These are phyloP conservation scores for Brachyalestes nurse DNA, from an alignment of 2,797 vertebrate species.

Conservation along the genomic window DNA sequence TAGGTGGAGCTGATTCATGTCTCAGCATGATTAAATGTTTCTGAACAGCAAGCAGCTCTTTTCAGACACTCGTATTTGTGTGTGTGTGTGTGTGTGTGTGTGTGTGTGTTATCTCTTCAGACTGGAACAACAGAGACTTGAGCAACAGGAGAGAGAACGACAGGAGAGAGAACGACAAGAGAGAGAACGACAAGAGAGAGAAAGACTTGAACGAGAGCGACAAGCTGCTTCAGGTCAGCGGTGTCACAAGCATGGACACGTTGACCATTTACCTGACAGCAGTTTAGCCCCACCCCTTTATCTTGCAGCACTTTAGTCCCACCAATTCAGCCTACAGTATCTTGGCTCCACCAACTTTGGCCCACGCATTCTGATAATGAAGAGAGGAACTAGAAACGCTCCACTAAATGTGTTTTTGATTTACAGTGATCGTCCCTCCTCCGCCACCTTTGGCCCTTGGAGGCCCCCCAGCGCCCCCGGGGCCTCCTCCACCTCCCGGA, in stretches of 20 bases:
- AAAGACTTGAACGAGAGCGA: conserved; percentile 59
- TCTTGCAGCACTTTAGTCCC: no score
- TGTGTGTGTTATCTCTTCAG: conserved; percentile 52
- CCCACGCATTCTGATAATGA: no score
- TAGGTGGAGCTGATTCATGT: conserved; percentile 34
- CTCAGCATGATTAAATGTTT: conserved; percentile 42
- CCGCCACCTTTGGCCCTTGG: conserved; percentile 69
- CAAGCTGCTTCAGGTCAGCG: conserved; percentile 76
- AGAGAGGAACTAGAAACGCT: neutral
- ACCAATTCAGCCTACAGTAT: neutral
- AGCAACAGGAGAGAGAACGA: conserved; percentile 74
- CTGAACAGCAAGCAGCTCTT: conserved; percentile 19
- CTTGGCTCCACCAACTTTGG: no score
- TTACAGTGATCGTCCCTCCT: conserved; percentile 61
- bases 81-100: neutral
- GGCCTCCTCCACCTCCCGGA: conserved; percentile 60
- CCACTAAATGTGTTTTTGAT: neutral
- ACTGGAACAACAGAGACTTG: conserved; percentile 75
- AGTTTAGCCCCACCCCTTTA: no score
- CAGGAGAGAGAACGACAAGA: conserved; percentile 72
- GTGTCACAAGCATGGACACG: conserved; percentile 12
- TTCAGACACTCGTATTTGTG: neutral
- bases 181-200: conserved; percentile 66
- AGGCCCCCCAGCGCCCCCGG: conserved; percentile 62
- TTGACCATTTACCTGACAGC: no score